These are phyloP conservation scores for Urocyon cinereoargenteus DNA, from an alignment of 2,797 vertebrate genomes.

Conservation along the genomic window DNA sequence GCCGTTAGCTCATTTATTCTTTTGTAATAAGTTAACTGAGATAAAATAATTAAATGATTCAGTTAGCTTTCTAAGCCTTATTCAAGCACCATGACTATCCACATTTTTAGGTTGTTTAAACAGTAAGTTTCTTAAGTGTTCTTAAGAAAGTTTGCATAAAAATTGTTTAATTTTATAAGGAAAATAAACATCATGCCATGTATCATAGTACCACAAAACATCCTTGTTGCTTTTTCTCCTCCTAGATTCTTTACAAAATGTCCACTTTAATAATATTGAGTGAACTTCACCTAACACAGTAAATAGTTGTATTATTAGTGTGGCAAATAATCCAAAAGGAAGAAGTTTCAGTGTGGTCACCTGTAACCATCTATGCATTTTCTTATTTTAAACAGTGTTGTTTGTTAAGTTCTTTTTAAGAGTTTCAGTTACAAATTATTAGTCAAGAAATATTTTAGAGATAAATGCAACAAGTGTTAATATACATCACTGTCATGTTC, in stretches of 20 bases:
- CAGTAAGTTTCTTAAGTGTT: neutral
- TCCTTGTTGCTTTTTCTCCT: neutral
- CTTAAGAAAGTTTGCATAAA: neutral
- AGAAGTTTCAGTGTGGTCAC: neutral
- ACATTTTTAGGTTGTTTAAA: slow-evolving; percentile 37
- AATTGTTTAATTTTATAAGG: slow-evolving; percentile 1
- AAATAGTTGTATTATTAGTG: neutral
- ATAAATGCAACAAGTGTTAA: neutral
- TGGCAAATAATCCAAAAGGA: neutral
- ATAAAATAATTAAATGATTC: slow-evolving; percentile 52
- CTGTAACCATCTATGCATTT: neutral
- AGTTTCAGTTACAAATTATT: neutral
- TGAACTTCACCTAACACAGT: neutral
- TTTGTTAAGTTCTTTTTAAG: slow-evolving; percentile 9
- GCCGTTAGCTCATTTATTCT: slow-evolving; percentile 13
- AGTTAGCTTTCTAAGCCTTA: neutral
- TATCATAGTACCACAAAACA: neutral
- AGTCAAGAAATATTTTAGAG: neutral
- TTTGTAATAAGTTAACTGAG: slow-evolving; percentile 53
- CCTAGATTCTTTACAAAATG: neutral
- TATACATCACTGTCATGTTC: neutral
- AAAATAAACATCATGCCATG: neutral
- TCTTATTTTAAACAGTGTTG: slow-evolving; percentile 7
- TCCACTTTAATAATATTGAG: neutral
- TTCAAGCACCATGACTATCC: neutral